Evolutionary conservation across 2,888 invertebrate genomes (phyloP), one percentile per base, ranked within the genome.

Genomic region (Stenodema calcarata): DNA sequence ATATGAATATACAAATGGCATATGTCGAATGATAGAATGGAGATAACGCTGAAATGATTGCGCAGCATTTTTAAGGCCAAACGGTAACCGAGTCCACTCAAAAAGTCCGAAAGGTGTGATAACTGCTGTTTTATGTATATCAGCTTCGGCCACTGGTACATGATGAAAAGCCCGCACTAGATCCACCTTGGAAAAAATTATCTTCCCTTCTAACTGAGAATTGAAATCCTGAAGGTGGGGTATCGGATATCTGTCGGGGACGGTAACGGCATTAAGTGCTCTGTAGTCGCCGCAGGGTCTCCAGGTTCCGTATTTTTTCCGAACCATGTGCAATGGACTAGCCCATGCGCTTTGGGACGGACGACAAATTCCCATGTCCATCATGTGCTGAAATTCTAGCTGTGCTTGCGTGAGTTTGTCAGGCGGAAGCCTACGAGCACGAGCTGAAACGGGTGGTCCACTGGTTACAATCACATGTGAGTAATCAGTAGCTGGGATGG

Each of bases 271-370:
- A 87, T 91, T 92, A 0, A 91, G 88, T 0, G 42, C 23, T 0
- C 91, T 86, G 87, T 91, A 92, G 88, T 89, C 91, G 3, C 91
- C 91, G 82, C 91, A 90, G 0, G 90, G 89, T 62, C 90, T 70
- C 90, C 90, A 91, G 16, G 70, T 14, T 76, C 18, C 88, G 88
- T 16, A 87, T 73, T 75, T 88, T 82, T 80, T 81, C 4, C n/a
- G 54, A n/a, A 81, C 81, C n/a, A 81, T 18, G 18, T 81, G 85
- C 9, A 85, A 42, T 16, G 87, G 86, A 23, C 86, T 86, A 7
- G 87, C 42, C 87, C 87, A 86, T 23, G 70, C 18, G 35, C 87
- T 87, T 16, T 81, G 86, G 0, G 80, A 73, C 4, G 87, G 87
- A 9, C 80, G 35, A 50, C 85, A 87, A 28, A 86, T 80, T 2